Base-by-base conservation (phyloP, 2,113 vertebrate genomes). In the Vireo altiloquus region DNA sequence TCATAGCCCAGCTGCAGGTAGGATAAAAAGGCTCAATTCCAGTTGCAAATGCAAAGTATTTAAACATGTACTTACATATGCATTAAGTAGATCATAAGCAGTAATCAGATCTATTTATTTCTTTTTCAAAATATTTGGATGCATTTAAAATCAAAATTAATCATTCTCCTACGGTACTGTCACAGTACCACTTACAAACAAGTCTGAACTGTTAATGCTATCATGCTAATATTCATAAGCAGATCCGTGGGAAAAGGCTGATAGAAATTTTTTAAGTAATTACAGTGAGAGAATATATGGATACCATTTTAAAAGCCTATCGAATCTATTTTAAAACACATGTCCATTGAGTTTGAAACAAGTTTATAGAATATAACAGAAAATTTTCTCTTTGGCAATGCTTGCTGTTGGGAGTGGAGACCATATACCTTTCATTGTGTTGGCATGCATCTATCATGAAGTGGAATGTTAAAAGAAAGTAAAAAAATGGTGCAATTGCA, bases 1-100 rank as follows among this genome's bases (percentile, higher is more conserved):
- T 90, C 10, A 14, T 87, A 76, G 65, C 49, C 92, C 87, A 93
- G 92, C 93, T 93, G 74, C 60, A 93, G 93, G 79, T 94, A 91
- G 68, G 56, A 68, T 85, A 66, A 93, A 92, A 75, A 74, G 40
- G 14, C 42, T 95, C 60, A 64, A 60, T 83, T 91, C 56, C 79
- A 79, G 60, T 85, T 81, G 50, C 81, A 95, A 94, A 89, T 82
- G 42, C 40, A 46, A 71, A 52, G 46, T 71, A 47, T 87, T 95
- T 94, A 92, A 92, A 83, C 49, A 47, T 78, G 60, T 40, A 53
- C 31, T 87, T 87, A 71, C 27, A 35, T 20, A 30, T 56, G 83
- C 47, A 68, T 89, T 83, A 78, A 80, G 47, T 75, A 83, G 69
- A 84, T 78, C 35, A 83, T 52, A 89, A 40, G 24, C 56, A 89